Base-by-base conservation (phyloP, 1,140 invertebrate species). In the Halesus radiatus region DNA sequence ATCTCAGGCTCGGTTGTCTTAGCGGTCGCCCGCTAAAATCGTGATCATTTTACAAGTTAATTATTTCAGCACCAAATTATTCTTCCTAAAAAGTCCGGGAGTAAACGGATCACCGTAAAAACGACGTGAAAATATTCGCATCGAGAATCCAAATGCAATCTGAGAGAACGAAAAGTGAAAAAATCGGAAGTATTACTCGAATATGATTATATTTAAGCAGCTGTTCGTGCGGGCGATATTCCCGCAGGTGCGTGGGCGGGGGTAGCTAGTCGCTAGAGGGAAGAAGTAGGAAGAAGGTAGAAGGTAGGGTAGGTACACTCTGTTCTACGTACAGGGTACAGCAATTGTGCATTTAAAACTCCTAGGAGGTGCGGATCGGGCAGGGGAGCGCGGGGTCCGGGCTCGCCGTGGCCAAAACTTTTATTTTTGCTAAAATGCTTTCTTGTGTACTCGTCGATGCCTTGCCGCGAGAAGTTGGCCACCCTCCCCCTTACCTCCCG, bases 351-450 rank as follows among this genome's bases (percentile, higher is more conserved):
- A 84, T 84, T 84, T 84, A 82, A 75, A 79, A 45, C 64, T 45
- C 52, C 72, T 16, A n/a, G 72, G 52, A 50, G 68, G 20, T 53
- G 16, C 64, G 64, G 45, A 3, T 20, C 10, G 20, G 20, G 13
- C 10, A n/a, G 13, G 53, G 50, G 68, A 20, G 68, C 8, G 68
- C 7, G 45, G 20, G 45, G 68, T 18, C 29, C 18, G 18, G 68
- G 75, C 53, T 74, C 26, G n/a, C 75, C 58, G 72, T 78, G 78
- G 78, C 80, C 80, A 79, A 84, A n/a, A 84, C 80, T 84, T 84
- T 84, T 84, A 84, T 84, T 84, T 84, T 84, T 82, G 80, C 79
- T 84, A 84, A 84, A 84, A 84, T 74, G 83, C 80, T 84, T 84
- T 84, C 83, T 84, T 84, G 83, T 84, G 83, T 84, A 80, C 70